Base-by-base conservation (phyloP, 1,140 invertebrate species). In the Antheraea mylitta region DNA sequence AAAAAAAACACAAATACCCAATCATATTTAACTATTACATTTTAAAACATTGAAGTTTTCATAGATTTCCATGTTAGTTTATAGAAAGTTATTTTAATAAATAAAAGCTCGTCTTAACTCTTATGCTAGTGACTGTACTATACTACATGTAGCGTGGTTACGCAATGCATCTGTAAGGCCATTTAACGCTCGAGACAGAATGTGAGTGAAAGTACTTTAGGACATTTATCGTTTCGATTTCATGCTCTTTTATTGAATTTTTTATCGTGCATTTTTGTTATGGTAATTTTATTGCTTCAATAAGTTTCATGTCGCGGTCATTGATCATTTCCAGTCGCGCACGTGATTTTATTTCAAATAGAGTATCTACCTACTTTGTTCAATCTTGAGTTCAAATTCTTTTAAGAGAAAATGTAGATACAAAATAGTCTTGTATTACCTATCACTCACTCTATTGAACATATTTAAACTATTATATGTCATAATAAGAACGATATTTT, bases 191-290 rank as follows among this genome's bases (percentile, higher is more conserved):
- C 59, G 74, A 75, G 68, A 69, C 73, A 53, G 45, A 70, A 68
- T 38, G 66, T 60, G 30, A 81, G 87, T 86, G 87, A 89, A 89
- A 89, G 87, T 86, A 72, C 69, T 72, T 72, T 61, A 71, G 69
- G 69, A 67, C 69, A 70, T 61, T 61, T n/a, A 61, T 22, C 18
- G 18, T 36, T 61, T 36, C 59, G 59, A 36, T 22, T 36, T 19
- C 59, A 22, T 36, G 59, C 18, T 61, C 59, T 61, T 61, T 61
- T 22, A 36, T 61, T 13, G 11, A 61, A 61, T 61, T 61, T 36
- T 61, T 61, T 61, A 22, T 61, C 18, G 11, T 22, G 7, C 18
- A 61, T 36, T 22, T 61, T 16, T 11, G 42, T 60, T 59, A 48
- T 64, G 36, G 66, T 18, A 22, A 64, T 71, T 53, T 63, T 30